These are phyloP conservation scores for Boloria selene DNA, from an alignment of 2,888 invertebrate genomes.

Conservation along the genomic window DNA sequence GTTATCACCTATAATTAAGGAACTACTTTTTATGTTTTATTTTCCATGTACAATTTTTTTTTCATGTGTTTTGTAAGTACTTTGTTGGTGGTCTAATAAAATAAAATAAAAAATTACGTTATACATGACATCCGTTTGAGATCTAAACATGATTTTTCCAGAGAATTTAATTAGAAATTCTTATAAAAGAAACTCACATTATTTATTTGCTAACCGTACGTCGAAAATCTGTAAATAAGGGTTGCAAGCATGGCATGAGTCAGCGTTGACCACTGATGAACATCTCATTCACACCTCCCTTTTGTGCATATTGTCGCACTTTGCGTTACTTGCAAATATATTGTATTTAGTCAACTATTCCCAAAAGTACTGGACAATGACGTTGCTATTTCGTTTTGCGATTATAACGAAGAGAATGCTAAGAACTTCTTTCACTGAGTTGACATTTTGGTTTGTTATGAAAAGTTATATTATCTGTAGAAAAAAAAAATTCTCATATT, in stretches of 20 bases:
- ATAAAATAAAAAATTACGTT: too few species aligned
- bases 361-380: conserved; percentile 29
- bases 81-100: too few species aligned
- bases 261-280: conserved; percentile 42
- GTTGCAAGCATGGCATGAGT: conserved; percentile 47
- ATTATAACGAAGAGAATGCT: conserved; percentile 7
- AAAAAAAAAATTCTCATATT: neutral
- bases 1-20: too few species aligned
- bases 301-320: conserved; percentile 45
- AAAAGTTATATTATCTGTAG: conserved; percentile 5
- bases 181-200: too few species aligned
- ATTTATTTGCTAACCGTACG: conserved; percentile 44
- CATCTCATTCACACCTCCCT: conserved; percentile 45
- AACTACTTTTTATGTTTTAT: too few species aligned
- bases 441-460: conserved; percentile 11
- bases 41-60: too few species aligned
- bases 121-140: too few species aligned
- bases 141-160: too few species aligned
- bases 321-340: conserved; percentile 45
- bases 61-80: too few species aligned
- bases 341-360: conserved; percentile 17
- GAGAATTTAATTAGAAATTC: neutral
- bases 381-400: conserved; percentile 14
- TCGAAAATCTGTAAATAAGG: conserved; percentile 41
- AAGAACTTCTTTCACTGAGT: conserved; percentile 12